Evolutionary conservation across 2,888 invertebrate species (phyloP), one percentile per base, ranked within the genome.

Genomic region (Rosalia funebris): DNA sequence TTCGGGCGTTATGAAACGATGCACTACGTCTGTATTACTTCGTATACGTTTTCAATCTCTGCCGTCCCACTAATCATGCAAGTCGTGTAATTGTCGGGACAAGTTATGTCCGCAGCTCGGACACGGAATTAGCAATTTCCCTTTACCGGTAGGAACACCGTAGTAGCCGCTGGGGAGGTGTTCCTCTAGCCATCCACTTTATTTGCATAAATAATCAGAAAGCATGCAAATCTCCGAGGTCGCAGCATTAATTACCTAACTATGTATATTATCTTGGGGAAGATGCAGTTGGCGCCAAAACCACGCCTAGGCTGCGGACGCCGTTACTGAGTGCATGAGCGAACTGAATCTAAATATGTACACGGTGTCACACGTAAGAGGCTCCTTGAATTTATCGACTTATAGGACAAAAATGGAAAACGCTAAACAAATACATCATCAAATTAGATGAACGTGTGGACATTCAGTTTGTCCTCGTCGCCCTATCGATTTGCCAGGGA

Each of bases 161-260:
- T 71, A 71, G 73, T 75, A 63, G 76, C 78, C 76, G 71, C 73
- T 59, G 70, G 75, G 74, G 70, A 73, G 57, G 58, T 56, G 62
- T 67, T 72, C 70, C 75, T 76, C 75, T 72, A 77, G 79, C 78
- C 76, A 73, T 72, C 75, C 63, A 64, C 72, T 73, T 72, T 77
- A 81, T 82, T 81, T 81, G 78, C 81, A 82, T 82, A 81, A 81
- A 80, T 81, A 82, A 81, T 81, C 79, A 77, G 78, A 78, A 77
- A 74, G 76, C 75, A 80, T 81, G 81, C 81, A 81, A 81, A 81
- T 81, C 73, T 72, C 73, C 69, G 73, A 78, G 79, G 79, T 80
- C 79, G 77, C 72, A 73, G 80, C 77, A 80, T 81, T 81, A 81
- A 81, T 81, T 80, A 80, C 80, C 78, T 77, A 75, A 74, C 76